Evolutionary conservation across 1,140 invertebrate genomes (phyloP).

Genomic region (Bilobella aurantiaca): DNA sequence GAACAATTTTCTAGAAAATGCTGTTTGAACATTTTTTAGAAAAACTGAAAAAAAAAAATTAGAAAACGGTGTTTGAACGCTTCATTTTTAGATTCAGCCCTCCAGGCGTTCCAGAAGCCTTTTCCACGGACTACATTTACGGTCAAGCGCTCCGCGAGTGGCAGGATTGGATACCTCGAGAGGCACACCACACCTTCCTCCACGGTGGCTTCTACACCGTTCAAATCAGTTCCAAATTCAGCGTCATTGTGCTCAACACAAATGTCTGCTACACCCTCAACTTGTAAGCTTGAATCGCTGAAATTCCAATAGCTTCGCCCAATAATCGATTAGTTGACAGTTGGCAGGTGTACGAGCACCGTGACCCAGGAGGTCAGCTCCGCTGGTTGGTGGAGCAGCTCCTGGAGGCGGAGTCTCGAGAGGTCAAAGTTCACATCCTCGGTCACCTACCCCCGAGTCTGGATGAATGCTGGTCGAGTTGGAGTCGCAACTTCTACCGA

Average conservation of each 20-base stretch:
- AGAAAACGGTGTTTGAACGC: neutral
- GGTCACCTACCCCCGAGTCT: constrained; percentile 33
- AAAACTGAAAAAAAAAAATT: too few species aligned
- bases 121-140: constrained; percentile 40
- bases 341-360: constrained; percentile 51
- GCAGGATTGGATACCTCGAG: constrained; percentile 41
- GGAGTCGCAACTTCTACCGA: constrained; percentile 41
- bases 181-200: constrained; percentile 38
- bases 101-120: constrained; percentile 23
- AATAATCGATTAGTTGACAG: constrained; percentile 34
- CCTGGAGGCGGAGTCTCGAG: constrained; percentile 14
- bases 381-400: constrained; percentile 21
- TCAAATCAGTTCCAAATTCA: constrained; percentile 42
- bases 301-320: neutral
- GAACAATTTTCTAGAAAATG: too few species aligned
- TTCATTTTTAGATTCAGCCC: constrained; percentile 24
- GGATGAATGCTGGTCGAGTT: constrained; percentile 41
- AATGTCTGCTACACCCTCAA: constrained; percentile 47
- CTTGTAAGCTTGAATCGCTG: constrained; percentile 38
- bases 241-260: constrained; percentile 48
- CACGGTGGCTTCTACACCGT: constrained; percentile 47
- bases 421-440: constrained; percentile 25
- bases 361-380: constrained; percentile 39
- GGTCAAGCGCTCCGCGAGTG: constrained; percentile 38
- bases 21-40: too few species aligned